These are phyloP conservation scores for Apodemia zela DNA, from an alignment of 2,888 invertebrate genomes.

Conservation along the genomic window DNA sequence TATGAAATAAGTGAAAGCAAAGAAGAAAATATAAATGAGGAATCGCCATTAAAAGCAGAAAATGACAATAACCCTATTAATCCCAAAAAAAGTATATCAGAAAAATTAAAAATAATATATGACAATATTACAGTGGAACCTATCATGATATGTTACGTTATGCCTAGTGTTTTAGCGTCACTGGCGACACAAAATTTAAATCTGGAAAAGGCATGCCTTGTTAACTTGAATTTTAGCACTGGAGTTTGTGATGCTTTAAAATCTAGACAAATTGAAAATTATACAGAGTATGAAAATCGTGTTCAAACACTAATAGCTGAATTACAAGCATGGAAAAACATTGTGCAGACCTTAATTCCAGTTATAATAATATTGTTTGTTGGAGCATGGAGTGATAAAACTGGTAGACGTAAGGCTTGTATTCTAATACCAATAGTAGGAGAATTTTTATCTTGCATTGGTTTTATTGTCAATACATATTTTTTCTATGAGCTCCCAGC, in stretches of 20 bases:
- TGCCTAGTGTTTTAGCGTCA: constrained; percentile 83
- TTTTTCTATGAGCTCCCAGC: constrained; percentile 88
- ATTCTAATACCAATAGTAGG: constrained; percentile 90
- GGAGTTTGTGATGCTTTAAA: constrained; percentile 88
- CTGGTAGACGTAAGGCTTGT: constrained; percentile 86
- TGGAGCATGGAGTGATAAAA: constrained; percentile 89
- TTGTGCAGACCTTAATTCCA: constrained; percentile 90
- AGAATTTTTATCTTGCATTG: constrained; percentile 88
- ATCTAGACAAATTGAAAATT: constrained; percentile 83
- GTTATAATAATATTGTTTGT: constrained; percentile 89
- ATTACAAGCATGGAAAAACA: constrained; percentile 91
- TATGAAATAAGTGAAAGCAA: constrained; percentile 30
- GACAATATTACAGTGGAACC: constrained; percentile 86
- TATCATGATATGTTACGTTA: constrained; percentile 79
- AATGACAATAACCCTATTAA: constrained; percentile 27
- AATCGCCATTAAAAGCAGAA: constrained; percentile 47
- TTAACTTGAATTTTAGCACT: constrained; percentile 86
- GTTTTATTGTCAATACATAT: constrained; percentile 88
- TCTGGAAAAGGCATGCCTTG: constrained; percentile 91
- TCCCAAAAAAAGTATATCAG: constrained; percentile 26
- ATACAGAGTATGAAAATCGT: constrained; percentile 76
- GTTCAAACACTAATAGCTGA: constrained; percentile 87
- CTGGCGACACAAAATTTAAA: constrained; percentile 91
- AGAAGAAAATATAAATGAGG: constrained; percentile 40
- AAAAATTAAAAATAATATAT: constrained; percentile 59